These are phyloP conservation scores for Drosophila kanapiae DNA, from an alignment of 1,140 invertebrate genomes.

Conservation along the genomic window DNA sequence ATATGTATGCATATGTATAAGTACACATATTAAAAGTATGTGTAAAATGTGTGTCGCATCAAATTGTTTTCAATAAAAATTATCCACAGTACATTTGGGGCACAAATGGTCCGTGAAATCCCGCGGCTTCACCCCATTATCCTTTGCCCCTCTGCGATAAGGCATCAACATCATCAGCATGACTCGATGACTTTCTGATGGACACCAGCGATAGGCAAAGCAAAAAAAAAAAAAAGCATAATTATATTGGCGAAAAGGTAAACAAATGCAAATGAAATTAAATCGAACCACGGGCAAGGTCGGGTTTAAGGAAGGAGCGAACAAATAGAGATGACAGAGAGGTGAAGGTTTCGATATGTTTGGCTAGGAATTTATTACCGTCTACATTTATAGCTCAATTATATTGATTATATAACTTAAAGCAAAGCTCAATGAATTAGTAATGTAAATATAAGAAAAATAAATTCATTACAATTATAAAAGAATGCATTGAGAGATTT, in stretches of 20 bases:
- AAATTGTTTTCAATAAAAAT: constrained; percentile 81
- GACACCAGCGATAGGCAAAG: constrained; percentile 41
- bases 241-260: constrained; percentile 61
- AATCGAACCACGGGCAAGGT: constrained; percentile 7
- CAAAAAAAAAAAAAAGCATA: constrained; percentile 17
- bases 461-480: too few relatives aligned
- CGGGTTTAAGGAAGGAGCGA: neutral
- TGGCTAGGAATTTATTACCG: too few relatives aligned
- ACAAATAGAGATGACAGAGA: neutral
- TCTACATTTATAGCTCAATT: too few relatives aligned
- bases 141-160: constrained; percentile 50
- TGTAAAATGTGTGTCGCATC: constrained; percentile 48
- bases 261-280: constrained; percentile 72
- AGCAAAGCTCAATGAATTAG: too few relatives aligned
- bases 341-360: neutral
- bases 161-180: constrained; percentile 62
- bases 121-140: constrained; percentile 23
- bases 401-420: too few relatives aligned
- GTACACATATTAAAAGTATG: constrained; percentile 5
- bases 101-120: constrained; percentile 69
- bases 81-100: constrained; percentile 79
- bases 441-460: too few relatives aligned
- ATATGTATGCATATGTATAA: constrained; percentile 1
- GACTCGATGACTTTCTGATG: constrained; percentile 68
- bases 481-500: too few relatives aligned